These are phyloP conservation scores for Novumbra hubbsi DNA, from an alignment of 2,797 vertebrate species.

Conservation along the genomic window DNA sequence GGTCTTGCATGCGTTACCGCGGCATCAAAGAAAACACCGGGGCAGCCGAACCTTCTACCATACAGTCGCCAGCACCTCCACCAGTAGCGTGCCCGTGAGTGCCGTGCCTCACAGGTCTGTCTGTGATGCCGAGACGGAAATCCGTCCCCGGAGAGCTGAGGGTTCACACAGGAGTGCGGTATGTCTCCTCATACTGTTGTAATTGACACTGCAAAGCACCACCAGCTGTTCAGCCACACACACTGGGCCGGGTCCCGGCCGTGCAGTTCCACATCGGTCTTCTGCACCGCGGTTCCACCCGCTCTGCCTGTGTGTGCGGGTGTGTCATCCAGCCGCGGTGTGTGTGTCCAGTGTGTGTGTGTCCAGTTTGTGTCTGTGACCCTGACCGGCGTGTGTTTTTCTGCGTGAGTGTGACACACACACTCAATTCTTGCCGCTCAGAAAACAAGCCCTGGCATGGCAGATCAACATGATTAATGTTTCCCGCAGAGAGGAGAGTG, in stretches of 20 bases:
- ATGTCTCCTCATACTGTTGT: conserved; percentile 3
- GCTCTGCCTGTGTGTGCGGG: too few relatives aligned
- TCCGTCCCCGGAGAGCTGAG: not conserved
- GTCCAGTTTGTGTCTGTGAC: not conserved
- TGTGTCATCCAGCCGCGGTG: not conserved
- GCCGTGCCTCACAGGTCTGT: not conserved
- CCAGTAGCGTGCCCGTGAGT: too few relatives aligned
- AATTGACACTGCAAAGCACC: not conserved
- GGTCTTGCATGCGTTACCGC: too few relatives aligned
- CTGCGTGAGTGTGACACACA: not conserved
- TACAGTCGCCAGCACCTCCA: too few relatives aligned
- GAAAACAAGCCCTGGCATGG: not conserved
- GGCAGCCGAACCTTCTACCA: too few relatives aligned
- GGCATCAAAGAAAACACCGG: too few relatives aligned
- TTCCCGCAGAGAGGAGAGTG: not conserved
- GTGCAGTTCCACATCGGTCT: not conserved
- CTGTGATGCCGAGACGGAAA: not conserved
- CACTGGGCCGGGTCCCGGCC: too few relatives aligned
- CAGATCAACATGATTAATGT: not conserved
- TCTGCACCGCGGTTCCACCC: not conserved
- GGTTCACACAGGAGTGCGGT: not conserved
- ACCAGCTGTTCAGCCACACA: not conserved
- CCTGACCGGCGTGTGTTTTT: not conserved
- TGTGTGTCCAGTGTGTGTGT: not conserved
- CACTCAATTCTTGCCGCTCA: not conserved